Percentiles rank a stretch among this genome's conserved stretches.
Conservation (phyloP, 1,140 invertebrate species). For the Tetragonula clypearis region DNA sequence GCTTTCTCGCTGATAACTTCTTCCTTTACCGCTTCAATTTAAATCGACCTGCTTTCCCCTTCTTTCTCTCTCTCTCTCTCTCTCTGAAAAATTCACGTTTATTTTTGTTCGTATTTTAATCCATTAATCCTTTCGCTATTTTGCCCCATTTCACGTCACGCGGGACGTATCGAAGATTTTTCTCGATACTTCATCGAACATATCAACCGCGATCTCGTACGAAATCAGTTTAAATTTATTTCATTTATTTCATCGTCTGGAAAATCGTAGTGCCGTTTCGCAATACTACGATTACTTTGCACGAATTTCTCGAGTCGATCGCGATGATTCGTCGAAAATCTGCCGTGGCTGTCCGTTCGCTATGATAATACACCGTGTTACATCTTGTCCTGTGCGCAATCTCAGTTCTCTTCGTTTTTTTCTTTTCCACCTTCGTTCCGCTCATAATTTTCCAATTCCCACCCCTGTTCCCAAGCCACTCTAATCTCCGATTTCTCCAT, state of each 20-base stretch:
- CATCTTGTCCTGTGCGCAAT: neutral
- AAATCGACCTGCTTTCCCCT: neutral
- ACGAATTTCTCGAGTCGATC: too few relatives aligned
- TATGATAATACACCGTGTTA: neutral
- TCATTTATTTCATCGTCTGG: too few relatives aligned
- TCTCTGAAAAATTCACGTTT: neutral
- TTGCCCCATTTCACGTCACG: too few relatives aligned
- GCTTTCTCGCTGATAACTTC: neutral
- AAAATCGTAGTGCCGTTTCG: too few relatives aligned
- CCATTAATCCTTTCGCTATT: neutral
- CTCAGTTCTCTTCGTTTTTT: neutral
- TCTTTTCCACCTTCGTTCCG: neutral
- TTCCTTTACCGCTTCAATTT: neutral
- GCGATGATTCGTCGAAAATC: neutral
- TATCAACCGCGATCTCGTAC: too few relatives aligned
- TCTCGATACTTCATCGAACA: too few relatives aligned
- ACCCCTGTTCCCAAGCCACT: neutral
- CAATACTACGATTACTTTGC: too few relatives aligned
- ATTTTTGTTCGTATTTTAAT: neutral
- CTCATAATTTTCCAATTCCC: neutral
- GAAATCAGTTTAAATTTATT: too few relatives aligned
- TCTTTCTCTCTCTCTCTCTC: too few relatives aligned
- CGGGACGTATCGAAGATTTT: too few relatives aligned
- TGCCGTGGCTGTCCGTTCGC: neutral
- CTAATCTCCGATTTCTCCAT: slow-evolving; percentile 8